Percentiles rank a stretch among this genome's conserved stretches.
Evolutionary conservation across 2,113 vertebrate genomes (phyloP).

Genomic region (Tretioscincus oriximinensis): DNA sequence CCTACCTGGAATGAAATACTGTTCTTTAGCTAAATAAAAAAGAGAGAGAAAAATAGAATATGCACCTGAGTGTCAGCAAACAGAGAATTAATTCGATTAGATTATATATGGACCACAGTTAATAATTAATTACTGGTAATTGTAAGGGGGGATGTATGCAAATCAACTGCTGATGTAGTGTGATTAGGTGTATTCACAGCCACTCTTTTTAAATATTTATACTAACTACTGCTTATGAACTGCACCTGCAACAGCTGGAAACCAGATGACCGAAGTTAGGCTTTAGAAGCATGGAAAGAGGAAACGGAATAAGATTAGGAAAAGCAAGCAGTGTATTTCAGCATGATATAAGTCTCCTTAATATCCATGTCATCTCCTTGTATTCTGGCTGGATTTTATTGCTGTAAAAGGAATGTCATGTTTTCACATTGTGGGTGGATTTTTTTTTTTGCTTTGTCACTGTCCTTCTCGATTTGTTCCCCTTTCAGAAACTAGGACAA

Average conservation of each 20-base stretch:
- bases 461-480: constrained; percentile 29
- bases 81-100: constrained; percentile 75
- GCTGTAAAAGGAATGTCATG: constrained; percentile 33
- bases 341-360: constrained; percentile 46
- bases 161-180: constrained; percentile 47
- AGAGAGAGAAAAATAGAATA: constrained; percentile 79
- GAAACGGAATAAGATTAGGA: constrained; percentile 59
- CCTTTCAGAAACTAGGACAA: constrained; percentile 33
- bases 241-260: constrained; percentile 63
- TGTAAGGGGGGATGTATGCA: constrained; percentile 55
- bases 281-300: constrained; percentile 63
- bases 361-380: constrained; percentile 35
- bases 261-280: constrained; percentile 60
- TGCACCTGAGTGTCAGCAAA: constrained; percentile 83
- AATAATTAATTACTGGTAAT: constrained; percentile 66
- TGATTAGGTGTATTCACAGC: constrained; percentile 52
- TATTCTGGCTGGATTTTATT: constrained; percentile 34
- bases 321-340: constrained; percentile 61
- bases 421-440: constrained; percentile 42
- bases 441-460: constrained; percentile 52
- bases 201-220: constrained; percentile 51
- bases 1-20: constrained; percentile 99
- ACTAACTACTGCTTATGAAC: constrained; percentile 58
- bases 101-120: constrained; percentile 69
- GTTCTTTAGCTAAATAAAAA: constrained; percentile 96